A percentile compares a stretch with the other conserved stretches of the same genome.
These are phyloP conservation scores for Rhinichthys osculus DNA, from an alignment of 2,797 vertebrate genomes.

Conservation along the genomic window DNA sequence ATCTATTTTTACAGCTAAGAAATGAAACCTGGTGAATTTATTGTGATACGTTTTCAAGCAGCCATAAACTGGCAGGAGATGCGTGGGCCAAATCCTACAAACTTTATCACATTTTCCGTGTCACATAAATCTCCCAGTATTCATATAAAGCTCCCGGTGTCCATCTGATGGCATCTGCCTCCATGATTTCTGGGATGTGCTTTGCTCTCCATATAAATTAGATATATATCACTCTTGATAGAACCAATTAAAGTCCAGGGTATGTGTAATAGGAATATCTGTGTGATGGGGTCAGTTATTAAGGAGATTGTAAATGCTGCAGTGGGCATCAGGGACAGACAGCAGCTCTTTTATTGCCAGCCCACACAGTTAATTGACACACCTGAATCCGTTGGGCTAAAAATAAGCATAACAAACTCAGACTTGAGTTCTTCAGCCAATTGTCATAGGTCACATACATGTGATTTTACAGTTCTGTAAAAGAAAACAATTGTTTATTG, in stretches of 20 bases:
- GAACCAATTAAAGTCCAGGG: constrained; percentile 27
- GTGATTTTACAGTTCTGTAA: not conserved
- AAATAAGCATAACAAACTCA: constrained; percentile 7
- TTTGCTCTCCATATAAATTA: constrained; percentile 49
- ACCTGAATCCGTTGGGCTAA: constrained; percentile 20
- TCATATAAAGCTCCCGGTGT: constrained; percentile 28
- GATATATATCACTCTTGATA: constrained; percentile 11
- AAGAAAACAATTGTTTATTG: constrained; percentile 2
- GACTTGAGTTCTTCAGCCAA: constrained; percentile 1
- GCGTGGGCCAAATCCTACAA: constrained; percentile 50
- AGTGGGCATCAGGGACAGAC: not conserved
- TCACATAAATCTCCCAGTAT: constrained; percentile 53
- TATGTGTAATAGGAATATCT: constrained; percentile 18
- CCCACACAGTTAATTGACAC: constrained; percentile 42
- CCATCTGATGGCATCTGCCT: constrained; percentile 31
- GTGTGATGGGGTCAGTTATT: constrained; percentile 25
- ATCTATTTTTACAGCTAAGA: constrained; percentile 66
- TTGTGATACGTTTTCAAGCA: constrained; percentile 58
- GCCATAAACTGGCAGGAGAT: constrained; percentile 52
- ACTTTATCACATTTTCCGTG: constrained; percentile 53
- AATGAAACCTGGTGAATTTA: constrained; percentile 60
- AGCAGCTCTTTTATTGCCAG: constrained; percentile 26
- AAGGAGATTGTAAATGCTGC: constrained; percentile 29
- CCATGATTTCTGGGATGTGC: constrained; percentile 4
- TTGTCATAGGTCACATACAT: not conserved